Evolutionary conservation across 2,113 vertebrate genomes (phyloP).

Genomic region (Pungitius pungitius): DNA sequence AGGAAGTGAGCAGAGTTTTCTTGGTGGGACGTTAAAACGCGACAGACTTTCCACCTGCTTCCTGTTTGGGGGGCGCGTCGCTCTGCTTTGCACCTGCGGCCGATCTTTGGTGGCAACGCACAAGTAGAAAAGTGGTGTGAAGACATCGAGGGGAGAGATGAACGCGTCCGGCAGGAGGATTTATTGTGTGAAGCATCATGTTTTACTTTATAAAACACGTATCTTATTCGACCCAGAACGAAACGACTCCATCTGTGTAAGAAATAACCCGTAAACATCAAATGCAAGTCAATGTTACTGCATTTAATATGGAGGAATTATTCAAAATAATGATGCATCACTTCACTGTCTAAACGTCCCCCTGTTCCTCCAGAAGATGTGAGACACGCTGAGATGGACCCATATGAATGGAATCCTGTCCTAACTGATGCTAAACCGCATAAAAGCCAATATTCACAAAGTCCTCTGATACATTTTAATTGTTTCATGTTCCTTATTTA

Average conservation of each 20-base stretch:
- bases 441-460: not conserved
- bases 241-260: not conserved
- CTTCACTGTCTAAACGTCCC: no score
- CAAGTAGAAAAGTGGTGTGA: not conserved
- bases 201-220: not conserved
- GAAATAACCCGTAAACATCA: not conserved
- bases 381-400: not conserved
- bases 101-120: not conserved
- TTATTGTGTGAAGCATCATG: not conserved
- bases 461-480: not conserved
- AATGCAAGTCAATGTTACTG: not conserved
- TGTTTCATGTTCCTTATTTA: not conserved
- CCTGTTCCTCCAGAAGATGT: no score
- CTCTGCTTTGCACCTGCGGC: not conserved
- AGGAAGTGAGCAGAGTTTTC: no score
- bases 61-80: constrained; percentile 9
- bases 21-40: not conserved
- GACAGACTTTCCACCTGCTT: constrained; percentile 1
- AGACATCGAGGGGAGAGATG: no score
- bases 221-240: not conserved
- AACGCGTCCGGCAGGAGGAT: not conserved
- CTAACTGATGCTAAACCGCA: not conserved
- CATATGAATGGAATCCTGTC: no score
- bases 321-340: not conserved
- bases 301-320: not conserved